Percentiles rank a stretch among this genome's conserved stretches.
Evolutionary conservation across 2,888 invertebrate genomes (phyloP).

Genomic region (Drosophila neonasuta): DNA sequence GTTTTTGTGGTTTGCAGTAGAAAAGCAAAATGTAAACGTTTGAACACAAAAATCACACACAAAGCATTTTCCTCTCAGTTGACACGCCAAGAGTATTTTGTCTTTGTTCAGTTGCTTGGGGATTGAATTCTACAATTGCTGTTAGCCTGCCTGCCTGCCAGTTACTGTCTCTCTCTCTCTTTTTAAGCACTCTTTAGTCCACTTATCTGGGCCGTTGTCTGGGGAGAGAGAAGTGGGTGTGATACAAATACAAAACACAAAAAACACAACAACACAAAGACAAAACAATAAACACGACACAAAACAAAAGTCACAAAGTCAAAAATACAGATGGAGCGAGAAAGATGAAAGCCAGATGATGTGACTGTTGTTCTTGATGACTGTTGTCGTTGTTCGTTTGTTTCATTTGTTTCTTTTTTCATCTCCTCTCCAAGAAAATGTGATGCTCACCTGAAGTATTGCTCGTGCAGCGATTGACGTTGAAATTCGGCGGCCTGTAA

Average conservation of each 20-base stretch:
- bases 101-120: constrained; percentile 76
- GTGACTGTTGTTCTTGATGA: constrained; percentile 21
- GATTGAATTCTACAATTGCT: constrained; percentile 55
- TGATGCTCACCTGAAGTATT: constrained; percentile 82
- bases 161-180: constrained; percentile 5
- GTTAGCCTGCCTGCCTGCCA: constrained; percentile 23
- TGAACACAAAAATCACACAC: constrained; percentile 79
- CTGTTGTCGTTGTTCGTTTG: constrained; percentile 27
- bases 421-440: background rate
- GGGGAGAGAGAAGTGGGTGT: constrained; percentile 47
- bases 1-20: constrained; percentile 31
- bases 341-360: constrained; percentile 41
- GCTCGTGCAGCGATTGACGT: constrained; percentile 82
- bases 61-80: constrained; percentile 63
- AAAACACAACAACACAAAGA: constrained; percentile 44
- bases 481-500: constrained; percentile 83
- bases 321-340: constrained; percentile 41
- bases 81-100: constrained; percentile 48
- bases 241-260: constrained; percentile 55
- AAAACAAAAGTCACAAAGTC: constrained; percentile 58
- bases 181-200: constrained; percentile 67
- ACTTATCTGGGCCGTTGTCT: constrained; percentile 82
- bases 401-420: constrained; percentile 28
- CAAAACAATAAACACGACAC: constrained; percentile 36
- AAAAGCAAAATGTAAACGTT: constrained; percentile 72